Base-by-base conservation (phyloP, 1,140 invertebrate species). In the Brevipalpus yothersi region DNA sequence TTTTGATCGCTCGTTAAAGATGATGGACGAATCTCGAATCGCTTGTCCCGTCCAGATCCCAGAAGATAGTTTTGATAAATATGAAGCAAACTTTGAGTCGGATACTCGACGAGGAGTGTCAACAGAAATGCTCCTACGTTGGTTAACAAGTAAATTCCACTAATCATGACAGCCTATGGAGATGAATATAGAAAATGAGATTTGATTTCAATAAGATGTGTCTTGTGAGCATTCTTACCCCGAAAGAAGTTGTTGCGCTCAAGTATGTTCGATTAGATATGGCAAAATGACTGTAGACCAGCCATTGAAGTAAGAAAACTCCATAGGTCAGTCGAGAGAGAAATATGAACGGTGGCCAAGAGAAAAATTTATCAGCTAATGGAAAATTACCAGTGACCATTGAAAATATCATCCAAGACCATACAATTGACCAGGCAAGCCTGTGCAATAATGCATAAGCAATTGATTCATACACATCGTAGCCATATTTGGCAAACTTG, bases 291-390 rank as follows among this genome's bases (percentile, higher is more conserved):
- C n/a, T 19, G n/a, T n/a, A 51, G 5, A 79, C 78, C n/a, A 80
- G 82, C 49, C 86, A 84, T 72, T 93, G 88, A 13, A 91, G 77
- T 31, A 93, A 76, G 70, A 92, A 94, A 12, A 86, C 82, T 68
- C 84, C 84, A 71, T 90, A 93, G 1, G 87, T 89, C 42, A 93
- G 76, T 55, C 86, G 76, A 63, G 83, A 85, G 13, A 92, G 72
- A 0, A 88, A 87, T 63, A 88, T 77, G 45, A 87, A 76, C 0
- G 82, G 77, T 45, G 78, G 76, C 69, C 84, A 84, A 1, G 84
- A 87, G 19, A 93, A 73, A 19, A 88, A 70, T 0, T 75, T 78
- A 57, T 81, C 78, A 23, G 85, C 80, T 41, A 75, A 56, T 60
- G 65, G 61, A 43, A 60, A 63, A 56, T 63, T 56, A 12, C 67